Percentiles rank a stretch among this genome's conserved stretches.
These are phyloP conservation scores for Hydrozoanthus tunicans DNA, from an alignment of 64 coral and sea anemone species.

Conservation along the genomic window DNA sequence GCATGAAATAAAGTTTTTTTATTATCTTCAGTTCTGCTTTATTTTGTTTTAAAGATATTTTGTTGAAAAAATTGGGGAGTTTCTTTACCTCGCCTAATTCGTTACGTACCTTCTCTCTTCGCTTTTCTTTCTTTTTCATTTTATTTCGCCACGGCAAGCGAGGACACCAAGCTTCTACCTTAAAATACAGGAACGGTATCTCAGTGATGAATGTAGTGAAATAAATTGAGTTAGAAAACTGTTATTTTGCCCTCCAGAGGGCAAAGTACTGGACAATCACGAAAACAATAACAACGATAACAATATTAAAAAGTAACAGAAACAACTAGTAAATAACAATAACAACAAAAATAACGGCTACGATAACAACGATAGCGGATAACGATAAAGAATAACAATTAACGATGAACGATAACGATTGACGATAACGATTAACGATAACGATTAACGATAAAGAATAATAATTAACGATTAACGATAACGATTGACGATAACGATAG, in stretches of 20 bases:
- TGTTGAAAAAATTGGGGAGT: neutral
- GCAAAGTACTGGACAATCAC: no score
- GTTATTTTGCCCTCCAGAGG: neutral
- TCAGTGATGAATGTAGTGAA: no score
- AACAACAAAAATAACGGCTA: neutral
- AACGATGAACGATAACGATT: no score
- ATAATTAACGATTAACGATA: no score
- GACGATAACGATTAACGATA: no score
- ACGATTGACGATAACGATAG: no score
- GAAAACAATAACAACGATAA: no score
- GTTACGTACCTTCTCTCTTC: constrained; percentile 66
- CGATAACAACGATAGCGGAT: no score
- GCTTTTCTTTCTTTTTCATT: constrained; percentile 75
- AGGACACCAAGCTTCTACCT: constrained; percentile 85
- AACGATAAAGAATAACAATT: no score
- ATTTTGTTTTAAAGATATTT: neutral
- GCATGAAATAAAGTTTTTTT: no score
- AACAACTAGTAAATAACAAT: neutral
- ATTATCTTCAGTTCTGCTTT: neutral
- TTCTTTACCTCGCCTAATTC: neutral
- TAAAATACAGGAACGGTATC: neutral
- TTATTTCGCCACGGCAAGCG: constrained; percentile 60
- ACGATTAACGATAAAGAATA: no score
- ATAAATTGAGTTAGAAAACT: neutral
- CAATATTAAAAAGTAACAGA: neutral